Evolutionary conservation across 2,797 vertebrate genomes (phyloP).

Genomic region (Eulemur rubriventer): DNA sequence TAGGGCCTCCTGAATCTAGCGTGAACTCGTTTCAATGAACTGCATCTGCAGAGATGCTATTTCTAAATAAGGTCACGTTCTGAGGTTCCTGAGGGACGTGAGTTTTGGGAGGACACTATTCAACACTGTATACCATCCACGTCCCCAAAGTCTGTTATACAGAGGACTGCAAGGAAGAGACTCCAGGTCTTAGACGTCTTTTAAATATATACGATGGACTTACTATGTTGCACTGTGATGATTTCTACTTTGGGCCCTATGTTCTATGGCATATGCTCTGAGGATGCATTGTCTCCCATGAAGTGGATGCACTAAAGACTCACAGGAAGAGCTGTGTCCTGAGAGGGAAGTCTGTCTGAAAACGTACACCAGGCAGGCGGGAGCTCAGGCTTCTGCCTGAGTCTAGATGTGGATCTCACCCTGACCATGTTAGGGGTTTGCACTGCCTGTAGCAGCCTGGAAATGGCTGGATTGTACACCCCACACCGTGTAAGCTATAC

Average conservation of each 20-base stretch:
- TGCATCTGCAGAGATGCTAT: not conserved
- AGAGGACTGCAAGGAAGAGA: not conserved
- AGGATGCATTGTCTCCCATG: accelerated
- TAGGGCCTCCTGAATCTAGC: not conserved
- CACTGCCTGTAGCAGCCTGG: too few species aligned
- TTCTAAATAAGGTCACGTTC: not conserved
- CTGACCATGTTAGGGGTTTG: not conserved
- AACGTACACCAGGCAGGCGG: accelerated
- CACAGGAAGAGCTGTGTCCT: not conserved
- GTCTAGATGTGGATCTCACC: not conserved
- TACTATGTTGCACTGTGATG: not conserved
- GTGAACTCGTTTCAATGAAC: not conserved
- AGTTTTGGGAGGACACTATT: not conserved
- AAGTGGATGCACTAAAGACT: not conserved
- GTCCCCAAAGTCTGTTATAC: not conserved
- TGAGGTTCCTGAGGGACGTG: not conserved
- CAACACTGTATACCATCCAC: too few species aligned
- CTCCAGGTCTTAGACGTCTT: not conserved
- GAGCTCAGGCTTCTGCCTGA: not conserved
- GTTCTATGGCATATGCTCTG: not conserved
- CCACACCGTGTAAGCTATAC: not conserved
- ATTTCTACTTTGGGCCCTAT: not conserved
- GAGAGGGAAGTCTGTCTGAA: not conserved
- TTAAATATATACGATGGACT: not conserved
- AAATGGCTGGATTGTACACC: not conserved